Conservation (phyloP, 2,113 vertebrate species). For the Peromyscus californicus region DNA sequence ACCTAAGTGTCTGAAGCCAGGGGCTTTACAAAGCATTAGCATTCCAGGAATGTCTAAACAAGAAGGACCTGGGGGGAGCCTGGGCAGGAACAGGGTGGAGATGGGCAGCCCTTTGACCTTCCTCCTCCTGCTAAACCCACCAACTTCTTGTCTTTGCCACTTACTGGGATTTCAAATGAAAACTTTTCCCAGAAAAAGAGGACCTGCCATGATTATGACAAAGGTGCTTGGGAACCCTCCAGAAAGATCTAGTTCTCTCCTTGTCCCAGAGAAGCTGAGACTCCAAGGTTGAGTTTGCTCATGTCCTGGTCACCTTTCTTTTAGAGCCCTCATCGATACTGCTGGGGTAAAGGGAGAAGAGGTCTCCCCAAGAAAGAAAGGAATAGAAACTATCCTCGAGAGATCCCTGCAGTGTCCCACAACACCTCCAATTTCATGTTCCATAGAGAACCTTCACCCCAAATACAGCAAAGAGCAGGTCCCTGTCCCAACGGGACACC, state of each 20-base stretch:
- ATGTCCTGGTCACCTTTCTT: too few relatives aligned
- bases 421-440: background rate
- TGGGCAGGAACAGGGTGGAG: background rate
- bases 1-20: background rate
- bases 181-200: background rate
- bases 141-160: background rate
- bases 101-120: background rate
- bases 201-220: background rate
- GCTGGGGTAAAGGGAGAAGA: background rate
- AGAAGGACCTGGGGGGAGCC: too few relatives aligned
- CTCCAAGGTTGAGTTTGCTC: background rate
- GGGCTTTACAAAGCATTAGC: background rate
- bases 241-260: background rate
- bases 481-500: background rate
- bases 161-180: background rate
- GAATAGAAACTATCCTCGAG: background rate
- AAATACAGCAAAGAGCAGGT: background rate
- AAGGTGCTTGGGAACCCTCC: background rate
- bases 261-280: constrained; percentile 12
- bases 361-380: background rate
- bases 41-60: background rate
- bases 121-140: background rate
- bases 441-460: background rate
- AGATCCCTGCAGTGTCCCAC: background rate
- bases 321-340: background rate